Evolutionary conservation across 2,888 invertebrate species (phyloP), one percentile per base, ranked within the genome.

Genomic region (Tachina fera): DNA sequence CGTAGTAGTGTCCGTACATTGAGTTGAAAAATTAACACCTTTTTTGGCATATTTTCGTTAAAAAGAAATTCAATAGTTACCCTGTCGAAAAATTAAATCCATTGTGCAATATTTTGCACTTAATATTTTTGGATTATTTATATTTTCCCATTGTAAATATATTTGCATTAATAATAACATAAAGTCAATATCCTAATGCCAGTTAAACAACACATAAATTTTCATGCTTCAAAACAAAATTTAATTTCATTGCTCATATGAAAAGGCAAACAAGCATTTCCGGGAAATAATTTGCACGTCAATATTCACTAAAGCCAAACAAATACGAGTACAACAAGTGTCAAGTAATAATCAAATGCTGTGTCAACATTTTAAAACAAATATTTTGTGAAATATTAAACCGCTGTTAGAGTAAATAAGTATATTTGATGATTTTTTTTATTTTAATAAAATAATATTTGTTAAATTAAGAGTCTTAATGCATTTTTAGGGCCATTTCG

Each of bases 361-460:
- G 68, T 68, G 49, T 58, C 58, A 58, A 39, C 19, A 49, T 58
- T 58, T 58, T 10, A 49, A 68, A 47, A 47, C 56, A 56, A 58
- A 47, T 9, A 3, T 53, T 56, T 22, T 22, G 13, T 31, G 31
- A 31, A 31, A 31, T 31, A 31, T 31, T 31, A 31, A 31, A 6
- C 6, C 0, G 31, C 6, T 31, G 31, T 31, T 31, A 31, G 5
- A 31, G 31, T 31, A 31, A 31, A 5, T 31, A 31, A 6, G 6
- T 6, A 31, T 31, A 31, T 6, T 45, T 45, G 13, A 47, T 67
- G 22, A 9, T 16, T 14, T 75, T 53, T 49, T n/a, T 47, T 31
- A 16, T 19, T 60, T 72, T 9, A 31, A 61, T 45, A 49, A 49
- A 77, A 49, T 56, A 16, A 19, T 67, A 39, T 58, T 67, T 67